phyloP scores from a whole-genome alignment of 2,888 invertebrate species.

The Polia nebulosa region DNA sequence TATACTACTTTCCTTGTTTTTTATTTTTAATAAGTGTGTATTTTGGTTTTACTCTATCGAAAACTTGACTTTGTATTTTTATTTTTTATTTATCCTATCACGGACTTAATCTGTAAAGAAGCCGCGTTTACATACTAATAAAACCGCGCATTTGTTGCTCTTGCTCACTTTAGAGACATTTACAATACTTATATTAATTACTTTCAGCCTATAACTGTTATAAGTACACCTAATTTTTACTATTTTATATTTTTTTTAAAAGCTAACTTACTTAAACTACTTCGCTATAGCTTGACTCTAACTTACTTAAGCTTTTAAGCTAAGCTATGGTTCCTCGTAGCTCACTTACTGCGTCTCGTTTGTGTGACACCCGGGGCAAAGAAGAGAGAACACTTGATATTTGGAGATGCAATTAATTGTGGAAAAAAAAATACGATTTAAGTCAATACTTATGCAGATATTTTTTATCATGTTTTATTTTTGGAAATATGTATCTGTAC shows the following conservation, averaged over 20 bases:
- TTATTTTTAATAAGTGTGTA: no score
- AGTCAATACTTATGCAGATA: no score
- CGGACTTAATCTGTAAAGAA: slow-evolving; percentile 26
- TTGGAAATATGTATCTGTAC: no score
- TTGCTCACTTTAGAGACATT: slow-evolving; percentile 2
- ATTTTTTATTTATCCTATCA: not conserved
- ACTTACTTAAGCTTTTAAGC: not conserved
- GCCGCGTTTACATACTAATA: slow-evolving; percentile 7
- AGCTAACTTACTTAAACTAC: no score
- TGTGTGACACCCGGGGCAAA: not conserved
- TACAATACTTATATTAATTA: slow-evolving; percentile 2
- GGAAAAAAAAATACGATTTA: no score
- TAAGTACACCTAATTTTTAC: no score
- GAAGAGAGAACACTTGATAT: not conserved
- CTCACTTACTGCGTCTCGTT: not conserved
- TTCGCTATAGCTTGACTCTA: not conserved
- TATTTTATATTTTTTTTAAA: no score
- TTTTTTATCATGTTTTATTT: no score
- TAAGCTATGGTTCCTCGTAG: no score
- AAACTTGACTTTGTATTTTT: no score
- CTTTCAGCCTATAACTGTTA: not conserved
- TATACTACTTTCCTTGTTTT: not conserved
- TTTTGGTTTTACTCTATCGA: no score
- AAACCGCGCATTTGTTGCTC: not conserved
- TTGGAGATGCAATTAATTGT: no score